Evolutionary conservation across 2,888 invertebrate genomes (phyloP), one percentile per base, ranked within the genome.

Genomic region (Drosophila melanocephala): DNA sequence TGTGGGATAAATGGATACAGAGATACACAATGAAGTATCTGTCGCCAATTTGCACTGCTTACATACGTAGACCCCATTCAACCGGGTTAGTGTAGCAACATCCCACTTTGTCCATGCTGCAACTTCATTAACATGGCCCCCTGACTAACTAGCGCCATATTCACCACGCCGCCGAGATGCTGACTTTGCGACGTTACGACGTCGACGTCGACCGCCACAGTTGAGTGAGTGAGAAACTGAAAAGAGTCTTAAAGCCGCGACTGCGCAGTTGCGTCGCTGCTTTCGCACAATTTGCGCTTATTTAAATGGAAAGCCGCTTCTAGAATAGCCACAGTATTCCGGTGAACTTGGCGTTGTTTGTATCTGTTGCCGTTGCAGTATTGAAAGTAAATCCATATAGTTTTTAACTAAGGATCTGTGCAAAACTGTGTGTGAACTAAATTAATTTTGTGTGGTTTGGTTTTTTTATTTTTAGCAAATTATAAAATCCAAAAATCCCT

Each of bases 311-410:
- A 93, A 93, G 91, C 87, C 86, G 87, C 86, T 87, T 83, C 91
- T 85, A 92, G 93, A 93, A 93, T 92, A 81, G 90, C 89, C 92
- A 93, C 93, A 93, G 93, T 93, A 92, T 92, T 92, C 91, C 93
- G 93, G 92, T 92, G 92, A 92, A 89, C 89, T 91, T 89, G 82
- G 87, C 83, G 91, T 92, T 83, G 93, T 91, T 91, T 83, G 86
- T 87, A 92, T 88, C 92, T 75, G 74, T 87, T 91, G 91, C 90
- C 92, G 83, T 89, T 82, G 87, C 83, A 87, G 83, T 89, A 87
- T 85, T 78, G 60, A 76, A 86, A 87, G 87, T 91, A 88, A 80
- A 79, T 65, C 60, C n/a, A 39, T 14, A 28, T 56, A 19, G 19
- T 60, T 51, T n/a, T 14, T 14, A 37, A 22, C n/a, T 56, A 33